Evolutionary conservation across 1,140 invertebrate species (phyloP).

Genomic region (Samia ricini): DNA sequence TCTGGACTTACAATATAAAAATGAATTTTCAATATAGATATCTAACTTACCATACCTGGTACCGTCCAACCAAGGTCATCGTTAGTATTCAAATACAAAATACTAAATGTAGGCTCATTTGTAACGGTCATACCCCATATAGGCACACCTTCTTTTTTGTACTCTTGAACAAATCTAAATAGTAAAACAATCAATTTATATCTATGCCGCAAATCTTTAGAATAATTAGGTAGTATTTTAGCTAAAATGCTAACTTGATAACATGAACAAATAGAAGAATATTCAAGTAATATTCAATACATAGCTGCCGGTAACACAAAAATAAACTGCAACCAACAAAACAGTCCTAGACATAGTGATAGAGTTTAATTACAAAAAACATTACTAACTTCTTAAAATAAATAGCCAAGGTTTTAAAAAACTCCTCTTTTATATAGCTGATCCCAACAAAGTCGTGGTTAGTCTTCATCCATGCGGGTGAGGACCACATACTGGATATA

Average conservation of each 20-base stretch:
- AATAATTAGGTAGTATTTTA: too few species aligned
- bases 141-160: constrained; percentile 66
- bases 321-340: too few species aligned
- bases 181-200: constrained; percentile 8
- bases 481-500: constrained; percentile 87
- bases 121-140: constrained; percentile 81
- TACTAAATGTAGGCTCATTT: constrained; percentile 79
- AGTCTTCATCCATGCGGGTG: constrained; percentile 96
- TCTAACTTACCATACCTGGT: not conserved
- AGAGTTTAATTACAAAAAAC: too few species aligned
- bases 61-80: too few species aligned
- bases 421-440: constrained; percentile 80
- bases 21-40: not conserved
- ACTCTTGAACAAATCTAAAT: constrained; percentile 76
- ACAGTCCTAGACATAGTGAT: too few species aligned
- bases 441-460: constrained; percentile 78
- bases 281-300: too few species aligned
- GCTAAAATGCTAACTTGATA: too few species aligned
- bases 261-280: too few species aligned
- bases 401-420: constrained; percentile 88
- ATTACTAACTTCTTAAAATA: constrained; percentile 85
- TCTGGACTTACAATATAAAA: too few species aligned
- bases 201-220: too few species aligned
- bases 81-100: constrained; percentile 17
- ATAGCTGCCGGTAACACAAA: too few species aligned